Base-by-base conservation (phyloP, 2,113 vertebrate genomes). In the Thalassoma bifasciatum region DNA sequence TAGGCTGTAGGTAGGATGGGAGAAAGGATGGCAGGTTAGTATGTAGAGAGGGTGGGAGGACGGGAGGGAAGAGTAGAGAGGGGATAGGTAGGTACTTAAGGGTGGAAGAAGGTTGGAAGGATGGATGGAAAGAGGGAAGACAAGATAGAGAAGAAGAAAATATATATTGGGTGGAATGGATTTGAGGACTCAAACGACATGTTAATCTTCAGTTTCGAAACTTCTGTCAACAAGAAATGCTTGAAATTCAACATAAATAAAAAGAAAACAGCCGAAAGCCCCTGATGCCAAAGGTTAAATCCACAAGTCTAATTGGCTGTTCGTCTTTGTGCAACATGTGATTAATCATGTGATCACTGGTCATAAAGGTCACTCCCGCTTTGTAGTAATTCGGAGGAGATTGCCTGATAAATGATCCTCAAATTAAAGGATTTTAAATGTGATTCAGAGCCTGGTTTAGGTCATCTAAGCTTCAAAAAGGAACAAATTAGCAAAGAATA, bases 401-500 rank as follows among this genome's bases (percentile, higher is more conserved):
- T 8, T 12, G 13, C 13, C 22, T 37, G 26, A 54, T 42, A 10
- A 66, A 66, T 47, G 47, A 2, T 8, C 14, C 42, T n/a, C 63
- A 16, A 37, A 57, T 65, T 12, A 42, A 19, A 9, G 30, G n/a
- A 26, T 23, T 71, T 51, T 19, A 23, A 38, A 49, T 42, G 37
- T 26, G 38, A 21, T 21, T 58, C 40, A 13, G 47, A 9, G 16
- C 44, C 34, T 19, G 14, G 10, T 26, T 5, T 65, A 53, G 22
- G 62, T 61, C 60, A 51, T 52, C 40, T 5, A 37, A n/a, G 5
- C 49, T 21, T 54, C 52, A 30, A 7, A 40, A 70, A 8, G 67
- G 22, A 64, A 46, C 40, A 36, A 21, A 70, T 72, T 59, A 74
- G 56, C 54, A 60, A 12, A 59, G 57, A 66, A 60, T 66, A 66